These are phyloP conservation scores for Rousettus madagascariensis DNA, from an alignment of 2,797 vertebrate species.

Conservation along the genomic window DNA sequence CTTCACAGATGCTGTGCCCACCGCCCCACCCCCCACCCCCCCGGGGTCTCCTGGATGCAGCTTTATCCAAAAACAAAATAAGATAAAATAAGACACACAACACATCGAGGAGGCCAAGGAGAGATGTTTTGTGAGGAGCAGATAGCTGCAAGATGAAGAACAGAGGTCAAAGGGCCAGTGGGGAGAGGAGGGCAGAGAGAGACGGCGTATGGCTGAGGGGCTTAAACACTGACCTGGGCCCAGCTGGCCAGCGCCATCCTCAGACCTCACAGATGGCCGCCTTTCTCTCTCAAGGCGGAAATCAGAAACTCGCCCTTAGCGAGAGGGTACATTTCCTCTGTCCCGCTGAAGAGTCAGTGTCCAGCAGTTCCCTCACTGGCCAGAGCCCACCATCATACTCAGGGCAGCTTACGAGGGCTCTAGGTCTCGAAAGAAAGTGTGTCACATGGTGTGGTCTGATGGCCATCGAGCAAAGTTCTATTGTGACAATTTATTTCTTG, in stretches of 20 bases:
- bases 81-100: background rate
- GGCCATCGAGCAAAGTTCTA: background rate
- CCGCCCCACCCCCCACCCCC: too few relatives aligned
- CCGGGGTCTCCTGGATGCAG: slow-evolving; percentile 75
- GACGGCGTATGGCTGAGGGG: fast-evolving
- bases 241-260: background rate
- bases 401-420: fast-evolving
- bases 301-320: fast-evolving
- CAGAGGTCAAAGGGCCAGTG: fast-evolving
- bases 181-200: too few relatives aligned
- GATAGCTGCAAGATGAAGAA: background rate
- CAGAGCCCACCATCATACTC: fast-evolving
- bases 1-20: slow-evolving; percentile 78
- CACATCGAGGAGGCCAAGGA: slow-evolving; percentile 44
- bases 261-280: fast-evolving
- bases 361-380: fast-evolving
- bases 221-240: background rate
- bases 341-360: too few relatives aligned
- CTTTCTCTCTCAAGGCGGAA: background rate
- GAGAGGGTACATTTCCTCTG: background rate
- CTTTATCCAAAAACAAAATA: slow-evolving; percentile 59
- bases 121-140: slow-evolving; percentile 67
- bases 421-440: background rate
- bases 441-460: fast-evolving
- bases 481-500: fast-evolving